Evolutionary conservation across 2,797 vertebrate species (phyloP).

Genomic region (Carcharodon carcharias): DNA sequence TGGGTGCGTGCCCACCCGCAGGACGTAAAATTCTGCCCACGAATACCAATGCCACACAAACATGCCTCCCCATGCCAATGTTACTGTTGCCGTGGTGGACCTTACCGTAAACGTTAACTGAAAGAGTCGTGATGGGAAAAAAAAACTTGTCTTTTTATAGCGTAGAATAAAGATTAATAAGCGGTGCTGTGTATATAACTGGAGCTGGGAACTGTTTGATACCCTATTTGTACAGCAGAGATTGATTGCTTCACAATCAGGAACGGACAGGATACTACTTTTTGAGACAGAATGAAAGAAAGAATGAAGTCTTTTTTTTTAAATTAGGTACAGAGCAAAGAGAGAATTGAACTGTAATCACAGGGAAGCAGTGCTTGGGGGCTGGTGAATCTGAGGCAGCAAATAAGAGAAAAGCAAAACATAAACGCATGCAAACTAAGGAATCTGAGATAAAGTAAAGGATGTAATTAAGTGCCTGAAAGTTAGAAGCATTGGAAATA

Average conservation of each 20-base stretch:
- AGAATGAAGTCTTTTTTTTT: neutral
- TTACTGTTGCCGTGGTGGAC: neutral
- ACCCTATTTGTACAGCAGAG: neutral
- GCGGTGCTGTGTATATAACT: neutral
- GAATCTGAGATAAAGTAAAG: neutral
- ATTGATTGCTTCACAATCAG: neutral
- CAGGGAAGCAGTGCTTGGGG: neutral
- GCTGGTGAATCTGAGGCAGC: neutral
- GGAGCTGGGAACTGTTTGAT: neutral
- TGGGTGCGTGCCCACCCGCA: too few relatives aligned
- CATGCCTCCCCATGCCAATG: neutral
- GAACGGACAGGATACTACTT: neutral
- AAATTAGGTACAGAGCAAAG: neutral
- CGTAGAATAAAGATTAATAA: neutral
- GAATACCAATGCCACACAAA: neutral
- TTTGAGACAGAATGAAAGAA: neutral
- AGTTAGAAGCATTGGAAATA: neutral
- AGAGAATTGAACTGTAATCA: neutral
- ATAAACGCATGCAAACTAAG: neutral
- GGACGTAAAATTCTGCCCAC: too few relatives aligned
- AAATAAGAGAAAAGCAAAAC: neutral
- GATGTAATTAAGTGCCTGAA: neutral
- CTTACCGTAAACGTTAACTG: neutral
- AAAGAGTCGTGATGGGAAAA: neutral
- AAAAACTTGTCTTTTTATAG: neutral